Evolutionary conservation across 1,140 invertebrate species (phyloP), one percentile per base, ranked within the genome.

Genomic region (Tetramorium alpestre): DNA sequence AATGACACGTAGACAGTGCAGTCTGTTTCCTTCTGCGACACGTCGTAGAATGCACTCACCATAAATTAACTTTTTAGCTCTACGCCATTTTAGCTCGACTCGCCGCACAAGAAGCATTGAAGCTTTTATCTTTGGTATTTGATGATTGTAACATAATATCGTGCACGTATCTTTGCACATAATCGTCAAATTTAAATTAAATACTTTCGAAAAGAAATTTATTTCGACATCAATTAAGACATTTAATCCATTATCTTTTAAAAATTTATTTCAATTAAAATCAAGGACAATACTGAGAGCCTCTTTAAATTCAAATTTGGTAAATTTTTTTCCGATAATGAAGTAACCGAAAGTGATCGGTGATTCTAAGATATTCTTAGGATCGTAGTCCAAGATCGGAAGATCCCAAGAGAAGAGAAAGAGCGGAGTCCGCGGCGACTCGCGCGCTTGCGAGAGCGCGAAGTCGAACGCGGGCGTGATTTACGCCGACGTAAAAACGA

Each of bases 401-500:
- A 6, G 28, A 25, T 33, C 22, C 5, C 6, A 18, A 38, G 25
- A 47, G 44, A 64, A 28, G 25, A 38, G 8, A 18, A 38, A 28
- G 16, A 75, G 58, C n/a, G 25, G 22, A 22, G 25, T n/a, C 41
- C 11, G 51, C 38, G 28, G 11, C n/a, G 22, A 22, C 22, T 22
- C 22, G 22, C 22, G 22, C 22, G 25, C 44, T n/a, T 16, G 49
- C 10, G 41, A 56, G 47, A 10, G 51, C 33, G 67, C 44, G 5
- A 65, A 70, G 58, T 47, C 41, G 47, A 85, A 67, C 33, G 22
- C 56, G 78, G 47, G 38, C 87, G 65, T 86, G 77, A 89, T 84
- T 87, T 78, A 87, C 70, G 56, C 10, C 33, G 87, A 78, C 78
- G 25, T 82, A 88, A 88, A 91, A 91, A 89, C 87, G 38, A 33